These are phyloP conservation scores for Australoheros facetus DNA, from an alignment of 2,797 vertebrate genomes.

Conservation along the genomic window DNA sequence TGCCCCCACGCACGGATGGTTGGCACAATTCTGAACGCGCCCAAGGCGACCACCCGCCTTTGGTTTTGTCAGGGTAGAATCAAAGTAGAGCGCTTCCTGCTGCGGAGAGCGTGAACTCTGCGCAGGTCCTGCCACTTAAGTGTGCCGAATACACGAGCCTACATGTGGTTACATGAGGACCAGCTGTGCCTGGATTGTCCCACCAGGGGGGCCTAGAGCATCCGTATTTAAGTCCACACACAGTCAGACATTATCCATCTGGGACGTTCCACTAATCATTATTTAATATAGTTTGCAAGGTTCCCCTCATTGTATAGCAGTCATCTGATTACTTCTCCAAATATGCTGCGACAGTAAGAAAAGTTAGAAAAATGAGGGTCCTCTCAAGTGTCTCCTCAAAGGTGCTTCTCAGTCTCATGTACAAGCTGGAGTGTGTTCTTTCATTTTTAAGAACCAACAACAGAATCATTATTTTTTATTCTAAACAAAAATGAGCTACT, in stretches of 20 bases:
- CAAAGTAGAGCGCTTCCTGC: not conserved
- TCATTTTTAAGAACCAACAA: not conserved
- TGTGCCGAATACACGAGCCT: not conserved
- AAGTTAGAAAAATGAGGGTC: not conserved
- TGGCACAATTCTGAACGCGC: not conserved
- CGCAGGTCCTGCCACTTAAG: not conserved
- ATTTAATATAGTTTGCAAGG: not conserved
- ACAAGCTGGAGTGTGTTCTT: not conserved
- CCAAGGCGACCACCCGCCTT: not conserved
- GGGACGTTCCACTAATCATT: not conserved
- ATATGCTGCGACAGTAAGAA: not conserved
- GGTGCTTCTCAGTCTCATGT: not conserved
- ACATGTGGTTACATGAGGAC: not conserved
- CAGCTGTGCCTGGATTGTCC: constrained; percentile 2
- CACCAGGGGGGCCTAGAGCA: constrained; percentile 44
- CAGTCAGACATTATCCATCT: not conserved
- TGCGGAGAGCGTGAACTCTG: not conserved
- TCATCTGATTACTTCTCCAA: not conserved
- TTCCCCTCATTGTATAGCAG: not conserved
- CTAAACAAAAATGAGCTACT: not conserved
- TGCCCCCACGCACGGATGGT: not conserved
- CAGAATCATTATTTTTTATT: not conserved
- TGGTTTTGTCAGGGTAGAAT: not conserved
- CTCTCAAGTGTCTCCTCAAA: not conserved
- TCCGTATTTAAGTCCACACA: not conserved